Evolutionary conservation across 2,113 vertebrate genomes (phyloP), one percentile per base, ranked within the genome.

Genomic region (Phalacrocorax brasilianus): DNA sequence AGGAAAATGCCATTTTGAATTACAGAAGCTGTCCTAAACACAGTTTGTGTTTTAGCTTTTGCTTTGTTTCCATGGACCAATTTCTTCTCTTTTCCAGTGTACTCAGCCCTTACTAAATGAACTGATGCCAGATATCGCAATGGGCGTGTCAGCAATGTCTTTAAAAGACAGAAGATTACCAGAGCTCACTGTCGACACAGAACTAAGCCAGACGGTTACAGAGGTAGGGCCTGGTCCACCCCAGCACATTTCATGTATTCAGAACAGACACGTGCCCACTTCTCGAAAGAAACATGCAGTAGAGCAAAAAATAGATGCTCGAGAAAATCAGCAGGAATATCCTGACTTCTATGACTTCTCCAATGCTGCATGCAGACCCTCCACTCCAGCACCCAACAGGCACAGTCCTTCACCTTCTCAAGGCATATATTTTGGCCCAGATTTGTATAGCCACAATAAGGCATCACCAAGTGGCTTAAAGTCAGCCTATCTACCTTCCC

Each of bases 41-140:
- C 10, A 15, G 30, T 32, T 85, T 68, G 18, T 58, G 12, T 61
- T 89, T 89, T 63, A 66, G 59, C 40, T 84, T 55, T 75, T 75
- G 27, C 42, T 85, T 44, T 65, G 55, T 66, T 82, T 85, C 28
- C 65, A 55, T 42, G 30, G 32, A 62, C 78, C 21, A 10, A 10
- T 92, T 67, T 93, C 53, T 96, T 95, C 81, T 59, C 93, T 97
- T 85, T 98, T 96, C 28, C 98, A 99, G 99, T 98, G 97, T 85
- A 97, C 98, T 96, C 99, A 99, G 90, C 99, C 99, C 28, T 98
- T 99, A 88, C 98, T 99, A 23, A 99, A 99, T 65, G 99, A 99
- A 78, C 98, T 99, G 97, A 99, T 99, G 99, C 99, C 99, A 26
- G 99, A 99, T 93, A 99, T 99, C 3, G 99, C 99, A 6, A 99